Evolutionary conservation across 2,888 invertebrate genomes (phyloP).

Genomic region (Melinopterus prodromus): DNA sequence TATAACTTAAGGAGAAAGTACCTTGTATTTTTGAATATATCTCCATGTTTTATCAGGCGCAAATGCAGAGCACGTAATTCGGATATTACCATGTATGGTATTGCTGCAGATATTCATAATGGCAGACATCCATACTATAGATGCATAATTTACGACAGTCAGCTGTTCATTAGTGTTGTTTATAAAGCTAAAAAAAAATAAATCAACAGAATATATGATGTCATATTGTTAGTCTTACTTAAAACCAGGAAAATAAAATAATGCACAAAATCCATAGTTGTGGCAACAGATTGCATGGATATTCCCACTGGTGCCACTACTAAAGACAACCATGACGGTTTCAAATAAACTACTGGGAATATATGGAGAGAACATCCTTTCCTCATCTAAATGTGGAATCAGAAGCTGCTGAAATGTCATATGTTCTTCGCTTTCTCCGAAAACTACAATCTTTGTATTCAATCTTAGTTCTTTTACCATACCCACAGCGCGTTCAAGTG

Average conservation of each 20-base stretch:
- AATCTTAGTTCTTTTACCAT: slow-evolving; percentile 33
- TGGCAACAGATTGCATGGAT: slow-evolving; percentile 42
- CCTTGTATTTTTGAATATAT: background rate
- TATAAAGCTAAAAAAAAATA: too few species aligned
- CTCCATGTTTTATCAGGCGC: background rate
- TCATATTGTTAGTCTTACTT: background rate
- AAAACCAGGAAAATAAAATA: background rate
- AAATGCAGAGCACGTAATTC: background rate
- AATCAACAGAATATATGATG: background rate
- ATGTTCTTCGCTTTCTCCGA: slow-evolving; percentile 36
- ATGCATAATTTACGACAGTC: background rate
- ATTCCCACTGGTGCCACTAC: slow-evolving; percentile 43
- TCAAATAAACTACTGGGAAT: slow-evolving; percentile 28
- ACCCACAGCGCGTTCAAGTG: slow-evolving; percentile 29
- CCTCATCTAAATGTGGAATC: slow-evolving; percentile 29
- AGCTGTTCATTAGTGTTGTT: background rate
- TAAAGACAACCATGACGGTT: slow-evolving; percentile 39
- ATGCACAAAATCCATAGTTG: background rate
- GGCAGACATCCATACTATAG: background rate
- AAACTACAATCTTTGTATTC: slow-evolving; percentile 38
- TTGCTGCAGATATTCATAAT: background rate
- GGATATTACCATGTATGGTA: background rate
- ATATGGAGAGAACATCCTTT: slow-evolving; percentile 38
- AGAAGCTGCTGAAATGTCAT: slow-evolving; percentile 35
- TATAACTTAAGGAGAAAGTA: background rate